phyloP scores from a whole-genome alignment of 1,140 invertebrate species.

The Globodera ellingtonae region DNA sequence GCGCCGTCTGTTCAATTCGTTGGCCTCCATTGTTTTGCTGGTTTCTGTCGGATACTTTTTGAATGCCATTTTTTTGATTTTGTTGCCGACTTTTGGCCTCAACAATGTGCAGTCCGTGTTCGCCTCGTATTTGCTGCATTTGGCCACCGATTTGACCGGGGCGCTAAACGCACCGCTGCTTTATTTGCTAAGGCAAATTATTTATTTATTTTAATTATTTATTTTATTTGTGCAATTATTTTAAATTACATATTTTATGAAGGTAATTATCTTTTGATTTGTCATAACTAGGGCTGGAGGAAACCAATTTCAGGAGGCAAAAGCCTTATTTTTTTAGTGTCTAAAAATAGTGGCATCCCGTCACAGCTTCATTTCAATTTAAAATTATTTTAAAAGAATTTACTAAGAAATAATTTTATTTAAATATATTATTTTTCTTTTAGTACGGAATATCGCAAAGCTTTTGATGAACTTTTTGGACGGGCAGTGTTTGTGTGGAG shows the following conservation, averaged over 20 bases:
- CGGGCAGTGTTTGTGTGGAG: background rate
- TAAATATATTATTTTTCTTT: background rate
- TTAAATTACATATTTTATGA: background rate
- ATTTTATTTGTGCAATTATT: background rate
- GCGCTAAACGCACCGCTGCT: background rate
- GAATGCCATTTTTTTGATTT: background rate
- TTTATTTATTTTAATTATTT: too few species aligned
- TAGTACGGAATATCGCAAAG: conserved; percentile 2
- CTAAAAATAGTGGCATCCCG: too few species aligned
- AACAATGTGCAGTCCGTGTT: background rate
- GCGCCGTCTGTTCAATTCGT: conserved; percentile 1
- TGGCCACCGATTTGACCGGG: background rate
- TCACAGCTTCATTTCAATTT: background rate
- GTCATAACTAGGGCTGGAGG: too few species aligned
- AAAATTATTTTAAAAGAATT: background rate
- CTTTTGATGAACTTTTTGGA: conserved; percentile 3
- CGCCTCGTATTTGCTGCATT: background rate
- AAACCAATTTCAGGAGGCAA: too few species aligned
- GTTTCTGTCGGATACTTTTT: background rate
- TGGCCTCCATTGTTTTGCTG: background rate
- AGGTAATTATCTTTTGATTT: too few species aligned
- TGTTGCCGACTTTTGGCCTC: background rate
- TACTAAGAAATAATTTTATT: too few species aligned
- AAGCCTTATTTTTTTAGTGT: too few species aligned
- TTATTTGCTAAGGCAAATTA: background rate